Percentiles rank a stretch among this genome's conserved stretches.
phyloP scores from a whole-genome alignment of 2,888 invertebrate genomes.

The Calameuta pallipes region DNA sequence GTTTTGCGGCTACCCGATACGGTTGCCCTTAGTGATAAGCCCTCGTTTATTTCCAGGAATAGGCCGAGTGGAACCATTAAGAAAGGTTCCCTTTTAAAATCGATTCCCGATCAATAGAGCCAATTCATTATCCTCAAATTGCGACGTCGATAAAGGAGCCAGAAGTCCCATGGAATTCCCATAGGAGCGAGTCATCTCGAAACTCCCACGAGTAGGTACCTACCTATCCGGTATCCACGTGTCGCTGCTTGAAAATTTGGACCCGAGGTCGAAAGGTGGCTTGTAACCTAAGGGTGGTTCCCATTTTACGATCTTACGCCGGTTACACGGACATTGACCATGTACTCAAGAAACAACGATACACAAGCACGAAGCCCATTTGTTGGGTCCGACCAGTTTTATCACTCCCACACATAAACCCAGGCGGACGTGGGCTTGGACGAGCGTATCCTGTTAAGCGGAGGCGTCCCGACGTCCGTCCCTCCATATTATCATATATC shows the following conservation, averaged over 20 bases:
- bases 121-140: background rate
- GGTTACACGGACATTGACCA: background rate
- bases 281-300: background rate
- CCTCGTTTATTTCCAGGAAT: slow-evolving; percentile 18
- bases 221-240: background rate
- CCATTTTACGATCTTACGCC: background rate
- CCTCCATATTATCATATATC: background rate
- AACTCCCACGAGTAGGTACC: background rate
- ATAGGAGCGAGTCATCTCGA: background rate
- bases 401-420: background rate
- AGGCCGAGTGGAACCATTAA: slow-evolving; percentile 18
- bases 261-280: background rate
- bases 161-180: background rate
- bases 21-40: slow-evolving; percentile 32
- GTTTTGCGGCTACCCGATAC: slow-evolving; percentile 12
- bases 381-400: background rate
- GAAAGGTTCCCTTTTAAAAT: slow-evolving; percentile 18
- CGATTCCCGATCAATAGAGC: slow-evolving; percentile 14
- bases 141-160: background rate
- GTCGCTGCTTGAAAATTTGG: background rate
- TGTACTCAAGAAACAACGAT: background rate
- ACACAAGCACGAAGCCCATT: background rate
- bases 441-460: background rate
- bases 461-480: background rate
- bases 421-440: background rate